Base-by-base conservation (phyloP, 1,140 invertebrate genomes). In the Leucophenga varia region DNA sequence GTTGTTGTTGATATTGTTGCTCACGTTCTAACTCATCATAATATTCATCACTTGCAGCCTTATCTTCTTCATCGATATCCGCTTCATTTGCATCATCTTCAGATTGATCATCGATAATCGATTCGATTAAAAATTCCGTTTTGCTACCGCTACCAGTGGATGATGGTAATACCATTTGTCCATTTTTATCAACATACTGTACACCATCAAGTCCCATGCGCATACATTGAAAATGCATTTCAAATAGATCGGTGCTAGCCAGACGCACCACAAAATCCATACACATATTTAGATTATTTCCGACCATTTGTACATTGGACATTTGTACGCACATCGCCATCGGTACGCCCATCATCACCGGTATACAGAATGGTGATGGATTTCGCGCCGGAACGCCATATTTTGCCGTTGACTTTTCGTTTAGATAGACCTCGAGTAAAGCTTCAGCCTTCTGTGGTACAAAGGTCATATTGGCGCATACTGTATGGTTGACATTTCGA, bases 181-280 rank as follows among this genome's bases (percentile, higher is more conserved):
- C 68, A 39, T 56, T 61, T 43, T 68, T 58, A 21, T 68, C 63
- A 37, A 71, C 63, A 40, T 72, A 71, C 47, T 65, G 56, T 3
- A 70, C 10, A 0, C 69, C 69, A 10, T 57, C 64, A 3, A 64
- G 36, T 5, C 69, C 69, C 57, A 72, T 59, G 13, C 57, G 44
- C 67, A 72, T 69, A 42, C 69, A 72, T 41, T 72, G 70, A 42
- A 72, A 72, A 17, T 72, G 69, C 64, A 72, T 69, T 57, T 71
- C 69, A 28, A 72, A 72, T 13, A 72, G 59, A 55, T 72, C 64
- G 2, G 64, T 72, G 20, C 64, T 70, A 12, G 59, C 64, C 57
- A 72, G 30, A 0, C 64, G 54, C 9, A 72, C 69, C 34, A 72
- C 56, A 35, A 71, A 72, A 52, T 72, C 69, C 69, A 72, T 72